A percentile compares a stretch with the other conserved stretches of the same genome.
Conservation (phyloP, 2,797 vertebrate species). For the Zenarchopterus dispar region DNA sequence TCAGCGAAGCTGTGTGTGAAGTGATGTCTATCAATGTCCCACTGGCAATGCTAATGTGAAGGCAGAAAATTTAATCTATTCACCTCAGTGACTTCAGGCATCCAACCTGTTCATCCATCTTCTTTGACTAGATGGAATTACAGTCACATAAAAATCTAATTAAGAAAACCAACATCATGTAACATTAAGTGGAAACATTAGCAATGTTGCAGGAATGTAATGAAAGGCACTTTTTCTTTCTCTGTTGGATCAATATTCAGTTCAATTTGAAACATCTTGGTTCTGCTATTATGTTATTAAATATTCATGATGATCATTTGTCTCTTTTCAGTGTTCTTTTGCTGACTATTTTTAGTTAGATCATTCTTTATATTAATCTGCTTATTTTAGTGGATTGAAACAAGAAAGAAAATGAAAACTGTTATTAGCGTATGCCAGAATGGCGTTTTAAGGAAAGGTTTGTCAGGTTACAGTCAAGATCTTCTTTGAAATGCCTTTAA, state of each 20-base stretch:
- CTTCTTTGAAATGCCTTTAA: no score
- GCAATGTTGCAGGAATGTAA: no score
- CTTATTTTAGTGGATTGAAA: background rate
- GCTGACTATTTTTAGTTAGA: slow-evolving; percentile 13
- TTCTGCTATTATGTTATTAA: slow-evolving; percentile 15
- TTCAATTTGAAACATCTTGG: no score
- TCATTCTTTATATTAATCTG: slow-evolving; percentile 14
- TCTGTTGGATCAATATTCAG: no score
- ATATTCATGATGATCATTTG: slow-evolving; percentile 5
- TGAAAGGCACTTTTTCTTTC: no score
- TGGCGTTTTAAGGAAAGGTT: no score
- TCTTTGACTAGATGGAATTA: slow-evolving; percentile 20
- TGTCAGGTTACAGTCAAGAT: no score
- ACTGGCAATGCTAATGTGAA: slow-evolving; percentile 44
- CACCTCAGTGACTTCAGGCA: slow-evolving; percentile 26
- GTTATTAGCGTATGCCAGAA: no score
- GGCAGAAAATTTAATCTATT: slow-evolving; percentile 26
- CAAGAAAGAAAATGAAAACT: no score
- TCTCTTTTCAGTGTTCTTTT: background rate
- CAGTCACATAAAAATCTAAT: slow-evolving; percentile 12
- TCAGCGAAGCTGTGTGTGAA: slow-evolving; percentile 6
- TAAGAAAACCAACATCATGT: no score
- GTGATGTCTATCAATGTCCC: slow-evolving; percentile 18
- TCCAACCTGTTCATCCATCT: slow-evolving; percentile 31
- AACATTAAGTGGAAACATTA: no score